Conservation (phyloP, 2,888 invertebrate species). For the Campaea margaritaria region DNA sequence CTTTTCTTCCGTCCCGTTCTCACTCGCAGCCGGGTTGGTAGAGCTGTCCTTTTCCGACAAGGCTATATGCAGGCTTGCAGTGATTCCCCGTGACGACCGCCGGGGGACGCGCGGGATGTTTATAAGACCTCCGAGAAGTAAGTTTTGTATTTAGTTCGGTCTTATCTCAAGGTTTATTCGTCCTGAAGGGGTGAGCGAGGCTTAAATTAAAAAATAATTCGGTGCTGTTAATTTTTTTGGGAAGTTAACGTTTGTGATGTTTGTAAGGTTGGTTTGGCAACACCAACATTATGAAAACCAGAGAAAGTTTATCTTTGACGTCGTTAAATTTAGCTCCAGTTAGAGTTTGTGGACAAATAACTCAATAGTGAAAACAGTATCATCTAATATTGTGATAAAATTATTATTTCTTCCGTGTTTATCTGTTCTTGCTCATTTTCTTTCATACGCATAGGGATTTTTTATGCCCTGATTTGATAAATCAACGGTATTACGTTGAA, state of each 20-base stretch:
- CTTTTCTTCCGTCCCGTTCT: constrained; percentile 58
- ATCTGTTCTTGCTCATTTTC: too few relatives aligned
- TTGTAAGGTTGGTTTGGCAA: constrained; percentile 1
- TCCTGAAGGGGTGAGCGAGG: constrained; percentile 54
- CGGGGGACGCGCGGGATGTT: constrained; percentile 65
- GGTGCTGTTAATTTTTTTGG: constrained; percentile 35
- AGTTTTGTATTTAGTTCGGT: constrained; percentile 67
- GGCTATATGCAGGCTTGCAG: constrained; percentile 68
- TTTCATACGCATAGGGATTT: too few relatives aligned
- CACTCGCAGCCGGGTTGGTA: constrained; percentile 22
- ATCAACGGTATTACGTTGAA: too few relatives aligned
- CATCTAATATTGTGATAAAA: too few relatives aligned
- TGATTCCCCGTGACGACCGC: constrained; percentile 70
- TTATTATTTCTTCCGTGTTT: too few relatives aligned
- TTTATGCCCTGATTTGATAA: too few relatives aligned
- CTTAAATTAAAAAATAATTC: constrained; percentile 60
- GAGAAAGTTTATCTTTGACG: too few relatives aligned
- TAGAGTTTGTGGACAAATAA: too few relatives aligned
- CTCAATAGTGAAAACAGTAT: too few relatives aligned
- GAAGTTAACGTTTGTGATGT: neutral
- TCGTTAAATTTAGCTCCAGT: too few relatives aligned
- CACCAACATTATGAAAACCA: constrained; percentile 27
- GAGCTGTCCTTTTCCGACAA: constrained; percentile 51
- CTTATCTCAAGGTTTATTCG: constrained; percentile 66
- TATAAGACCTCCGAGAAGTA: constrained; percentile 69